phyloP scores from a whole-genome alignment of 2,113 vertebrate genomes.

The Condylura cristata region DNA sequence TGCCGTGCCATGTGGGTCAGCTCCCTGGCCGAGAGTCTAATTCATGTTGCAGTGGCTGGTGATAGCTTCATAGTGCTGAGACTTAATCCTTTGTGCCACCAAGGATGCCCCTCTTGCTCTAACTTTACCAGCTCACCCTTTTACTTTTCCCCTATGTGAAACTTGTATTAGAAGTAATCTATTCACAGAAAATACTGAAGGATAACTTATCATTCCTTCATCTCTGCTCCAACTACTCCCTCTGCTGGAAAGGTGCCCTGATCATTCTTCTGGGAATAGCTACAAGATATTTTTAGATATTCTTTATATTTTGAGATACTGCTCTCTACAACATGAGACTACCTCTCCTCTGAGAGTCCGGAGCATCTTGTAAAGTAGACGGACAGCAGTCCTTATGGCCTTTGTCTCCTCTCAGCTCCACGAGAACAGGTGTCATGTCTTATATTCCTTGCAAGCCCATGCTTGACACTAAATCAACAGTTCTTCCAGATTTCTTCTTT shows the following conservation, averaged over 20 bases:
- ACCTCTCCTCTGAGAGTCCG: not conserved
- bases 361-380: not conserved
- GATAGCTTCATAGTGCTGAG: too few species aligned
- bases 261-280: not conserved
- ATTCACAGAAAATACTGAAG: conserved; percentile 2
- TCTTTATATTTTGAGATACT: not conserved
- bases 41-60: too few species aligned
- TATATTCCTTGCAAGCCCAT: not conserved
- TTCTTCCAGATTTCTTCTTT: conserved; percentile 47
- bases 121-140: not conserved
- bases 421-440: not conserved
- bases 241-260: not conserved
- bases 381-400: not conserved
- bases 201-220: not conserved
- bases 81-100: too few species aligned
- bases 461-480: not conserved
- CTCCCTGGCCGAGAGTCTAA: too few species aligned
- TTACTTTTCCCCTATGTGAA: not conserved
- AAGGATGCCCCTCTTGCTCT: too few species aligned
- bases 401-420: not conserved
- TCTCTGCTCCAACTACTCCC: conserved; percentile 1
- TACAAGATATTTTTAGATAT: too few species aligned
- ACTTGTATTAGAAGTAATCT: not conserved
- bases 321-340: not conserved
- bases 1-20: too few species aligned